Conservation (phyloP, 2,797 vertebrate genomes). For the Hipposideros larvatus region DNA sequence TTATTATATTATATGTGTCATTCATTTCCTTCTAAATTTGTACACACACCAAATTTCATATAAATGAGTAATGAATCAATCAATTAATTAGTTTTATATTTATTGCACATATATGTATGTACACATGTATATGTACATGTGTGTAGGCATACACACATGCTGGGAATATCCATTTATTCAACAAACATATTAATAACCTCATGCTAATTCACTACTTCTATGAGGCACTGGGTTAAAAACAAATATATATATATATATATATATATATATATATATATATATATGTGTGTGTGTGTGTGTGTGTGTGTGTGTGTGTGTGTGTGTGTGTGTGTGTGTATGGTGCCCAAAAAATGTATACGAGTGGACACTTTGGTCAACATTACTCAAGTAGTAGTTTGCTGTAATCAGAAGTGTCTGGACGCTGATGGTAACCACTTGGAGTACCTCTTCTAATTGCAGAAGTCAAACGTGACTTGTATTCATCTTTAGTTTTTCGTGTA, state of each 20-base stretch:
- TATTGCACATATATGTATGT: not conserved
- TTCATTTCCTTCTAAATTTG: conserved; percentile 5
- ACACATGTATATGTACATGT: not conserved
- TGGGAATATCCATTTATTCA: not conserved
- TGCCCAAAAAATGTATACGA: too few relatives aligned
- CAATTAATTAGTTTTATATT: not conserved
- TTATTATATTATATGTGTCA: not conserved
- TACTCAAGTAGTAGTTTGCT: too few relatives aligned
- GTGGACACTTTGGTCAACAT: too few relatives aligned
- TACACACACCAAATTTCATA: not conserved
- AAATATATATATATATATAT: not conserved
- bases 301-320: too few relatives aligned
- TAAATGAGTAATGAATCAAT: not conserved
- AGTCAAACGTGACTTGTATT: too few relatives aligned
- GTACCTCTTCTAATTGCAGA: too few relatives aligned
- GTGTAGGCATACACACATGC: not conserved
- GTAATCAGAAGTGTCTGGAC: too few relatives aligned
- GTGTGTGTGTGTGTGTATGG: too few relatives aligned
- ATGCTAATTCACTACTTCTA: not conserved
- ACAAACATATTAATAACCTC: not conserved
- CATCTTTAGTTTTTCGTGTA: too few relatives aligned
- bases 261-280: not conserved
- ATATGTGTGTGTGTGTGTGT: too few relatives aligned
- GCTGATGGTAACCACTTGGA: too few relatives aligned
- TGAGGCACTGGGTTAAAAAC: not conserved